A percentile compares a stretch with the other conserved stretches of the same genome.
Evolutionary conservation across 1,140 invertebrate species (phyloP).

Genomic region (Orius insidiosus): DNA sequence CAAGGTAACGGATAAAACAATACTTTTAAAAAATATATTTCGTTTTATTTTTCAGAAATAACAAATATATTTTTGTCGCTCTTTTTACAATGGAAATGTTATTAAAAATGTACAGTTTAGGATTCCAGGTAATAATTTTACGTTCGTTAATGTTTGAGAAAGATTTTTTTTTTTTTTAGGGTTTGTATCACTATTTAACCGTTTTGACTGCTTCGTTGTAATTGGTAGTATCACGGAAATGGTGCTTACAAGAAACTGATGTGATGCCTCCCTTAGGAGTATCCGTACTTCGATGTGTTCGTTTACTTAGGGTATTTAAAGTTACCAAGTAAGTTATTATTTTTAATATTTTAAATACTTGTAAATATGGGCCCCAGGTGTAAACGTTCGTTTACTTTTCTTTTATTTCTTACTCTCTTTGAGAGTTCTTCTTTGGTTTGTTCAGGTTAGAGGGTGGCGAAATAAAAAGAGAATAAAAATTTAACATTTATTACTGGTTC

Average conservation of each 20-base stretch:
- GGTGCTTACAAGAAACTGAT: slow-evolving; percentile 59
- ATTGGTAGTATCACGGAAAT: slow-evolving; percentile 95
- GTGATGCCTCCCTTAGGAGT: slow-evolving; percentile 83
- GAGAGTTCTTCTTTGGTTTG: no score
- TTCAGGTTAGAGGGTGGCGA: no score
- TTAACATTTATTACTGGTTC: no score
- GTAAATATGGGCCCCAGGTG: neutral
- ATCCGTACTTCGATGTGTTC: slow-evolving; percentile 88
- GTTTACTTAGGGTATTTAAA: slow-evolving; percentile 93
- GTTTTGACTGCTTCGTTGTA: slow-evolving; percentile 94
- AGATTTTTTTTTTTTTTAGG: slow-evolving; percentile 32
- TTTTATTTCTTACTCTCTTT: no score
- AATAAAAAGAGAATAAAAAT: no score
- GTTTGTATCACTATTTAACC: slow-evolving; percentile 93
- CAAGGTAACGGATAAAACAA: slow-evolving; percentile 50
- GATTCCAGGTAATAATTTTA: slow-evolving; percentile 63
- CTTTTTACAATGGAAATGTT: slow-evolving; percentile 98
- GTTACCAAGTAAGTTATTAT: slow-evolving; percentile 61
- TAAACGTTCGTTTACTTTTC: no score
- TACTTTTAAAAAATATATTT: slow-evolving; percentile 2
- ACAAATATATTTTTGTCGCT: slow-evolving; percentile 95
- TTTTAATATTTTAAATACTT: slow-evolving; percentile 4
- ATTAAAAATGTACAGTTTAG: slow-evolving; percentile 98
- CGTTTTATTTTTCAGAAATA: slow-evolving; percentile 47
- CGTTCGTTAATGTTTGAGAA: neutral